Evolutionary conservation across 2,113 vertebrate species (phyloP).

Genomic region (Epinephelus lanceolatus): DNA sequence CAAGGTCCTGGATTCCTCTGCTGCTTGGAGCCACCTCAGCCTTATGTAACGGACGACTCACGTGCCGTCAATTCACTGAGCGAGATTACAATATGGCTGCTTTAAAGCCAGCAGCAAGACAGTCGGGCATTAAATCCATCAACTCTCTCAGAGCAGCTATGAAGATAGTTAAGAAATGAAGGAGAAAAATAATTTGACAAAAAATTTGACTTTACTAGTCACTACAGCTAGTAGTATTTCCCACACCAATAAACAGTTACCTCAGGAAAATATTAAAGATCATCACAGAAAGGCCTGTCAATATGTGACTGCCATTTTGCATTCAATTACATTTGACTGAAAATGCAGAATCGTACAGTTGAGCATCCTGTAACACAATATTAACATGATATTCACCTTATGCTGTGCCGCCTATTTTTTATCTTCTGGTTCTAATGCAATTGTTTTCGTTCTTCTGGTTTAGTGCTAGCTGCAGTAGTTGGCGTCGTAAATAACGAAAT

Average conservation of each 20-base stretch:
- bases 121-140: slow-evolving; percentile 14
- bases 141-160: neutral
- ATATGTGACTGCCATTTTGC: neutral
- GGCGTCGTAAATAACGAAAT: no score
- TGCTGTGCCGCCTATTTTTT: no score
- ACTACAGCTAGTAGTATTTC: neutral
- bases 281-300: neutral
- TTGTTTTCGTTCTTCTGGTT: no score
- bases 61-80: slow-evolving; percentile 56
- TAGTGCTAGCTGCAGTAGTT: no score
- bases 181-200: neutral
- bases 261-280: neutral
- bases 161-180: neutral
- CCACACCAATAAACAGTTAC: neutral
- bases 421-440: no score
- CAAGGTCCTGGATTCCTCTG: slow-evolving; percentile 69
- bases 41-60: slow-evolving; percentile 68
- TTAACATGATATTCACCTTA: no score
- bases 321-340: neutral
- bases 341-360: neutral
- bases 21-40: slow-evolving; percentile 68
- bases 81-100: slow-evolving; percentile 68
- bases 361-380: neutral
- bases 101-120: slow-evolving; percentile 37
- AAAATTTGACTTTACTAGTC: neutral